phyloP scores from a whole-genome alignment of 2,888 invertebrate species.

The Ptychoptera contaminata region DNA sequence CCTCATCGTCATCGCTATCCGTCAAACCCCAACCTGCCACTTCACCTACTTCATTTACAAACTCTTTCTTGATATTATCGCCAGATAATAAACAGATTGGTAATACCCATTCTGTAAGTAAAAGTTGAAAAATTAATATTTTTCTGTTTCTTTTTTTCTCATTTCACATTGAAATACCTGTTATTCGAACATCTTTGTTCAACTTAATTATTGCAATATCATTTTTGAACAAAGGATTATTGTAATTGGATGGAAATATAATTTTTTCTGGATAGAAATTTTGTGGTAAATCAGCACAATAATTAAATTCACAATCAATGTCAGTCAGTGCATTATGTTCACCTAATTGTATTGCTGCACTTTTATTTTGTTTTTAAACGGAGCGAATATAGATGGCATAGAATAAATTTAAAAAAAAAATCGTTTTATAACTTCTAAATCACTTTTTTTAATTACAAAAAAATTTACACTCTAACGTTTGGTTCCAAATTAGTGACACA shows the following conservation, averaged over 20 bases:
- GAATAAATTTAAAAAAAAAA: neutral
- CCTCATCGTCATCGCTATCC: constrained; percentile 33
- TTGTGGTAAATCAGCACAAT: constrained; percentile 22
- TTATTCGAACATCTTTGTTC: constrained; percentile 14
- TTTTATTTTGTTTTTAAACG: constrained; percentile 4
- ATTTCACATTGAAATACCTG: constrained; percentile 13
- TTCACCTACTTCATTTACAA: constrained; percentile 29
- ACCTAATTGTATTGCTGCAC: constrained; percentile 19
- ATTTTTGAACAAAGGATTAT: constrained; percentile 14
- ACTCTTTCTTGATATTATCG: constrained; percentile 24
- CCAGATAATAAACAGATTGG: constrained; percentile 41
- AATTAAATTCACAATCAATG: constrained; percentile 19
- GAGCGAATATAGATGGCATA: neutral
- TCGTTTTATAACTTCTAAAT: too few relatives aligned
- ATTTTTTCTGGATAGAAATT: constrained; percentile 15
- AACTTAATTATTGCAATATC: constrained; percentile 21
- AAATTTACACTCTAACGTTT: neutral
- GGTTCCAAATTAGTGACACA: constrained; percentile 21
- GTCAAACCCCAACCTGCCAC: constrained; percentile 42
- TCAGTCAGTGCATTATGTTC: constrained; percentile 21
- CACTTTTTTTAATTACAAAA: neutral
- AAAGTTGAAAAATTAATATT: neutral
- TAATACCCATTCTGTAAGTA: constrained; percentile 34
- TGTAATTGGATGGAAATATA: constrained; percentile 15
- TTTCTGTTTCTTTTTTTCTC: neutral